A percentile compares a stretch with the other conserved stretches of the same genome.
Conservation (phyloP, 2,113 vertebrate species). For the Gyps fulvus region DNA sequence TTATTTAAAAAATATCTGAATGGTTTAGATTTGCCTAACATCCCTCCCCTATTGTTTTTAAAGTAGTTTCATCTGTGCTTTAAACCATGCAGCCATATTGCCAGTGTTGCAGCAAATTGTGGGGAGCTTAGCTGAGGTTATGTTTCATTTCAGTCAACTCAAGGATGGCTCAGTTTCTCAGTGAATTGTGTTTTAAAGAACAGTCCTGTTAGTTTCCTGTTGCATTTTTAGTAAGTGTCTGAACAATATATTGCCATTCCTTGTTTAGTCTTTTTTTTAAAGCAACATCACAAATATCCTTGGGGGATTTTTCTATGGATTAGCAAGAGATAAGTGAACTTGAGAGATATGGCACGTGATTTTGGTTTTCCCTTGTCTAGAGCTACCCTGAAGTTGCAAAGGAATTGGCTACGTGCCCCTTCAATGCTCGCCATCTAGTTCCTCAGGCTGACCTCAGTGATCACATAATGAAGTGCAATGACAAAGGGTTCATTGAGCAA, state of each 20-base stretch:
- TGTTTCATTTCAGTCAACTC: background rate
- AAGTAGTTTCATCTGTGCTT: background rate
- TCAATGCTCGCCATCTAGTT: conserved; percentile 38
- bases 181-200: background rate
- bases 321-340: background rate
- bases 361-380: background rate
- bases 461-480: background rate
- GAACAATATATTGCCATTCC: background rate
- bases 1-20: background rate
- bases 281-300: background rate
- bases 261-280: background rate
- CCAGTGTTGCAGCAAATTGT: background rate
- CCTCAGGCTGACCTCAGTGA: background rate
- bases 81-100: background rate
- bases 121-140: background rate
- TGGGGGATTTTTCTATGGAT: background rate
- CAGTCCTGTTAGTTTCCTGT: background rate
- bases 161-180: background rate
- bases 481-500: background rate
- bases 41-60: background rate
- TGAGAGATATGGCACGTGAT: background rate
- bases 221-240: background rate
- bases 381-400: conserved; percentile 42
- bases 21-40: background rate
- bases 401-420: conserved; percentile 15